Conservation (phyloP, 2,797 vertebrate species). For the Apogon hyalosoma region DNA sequence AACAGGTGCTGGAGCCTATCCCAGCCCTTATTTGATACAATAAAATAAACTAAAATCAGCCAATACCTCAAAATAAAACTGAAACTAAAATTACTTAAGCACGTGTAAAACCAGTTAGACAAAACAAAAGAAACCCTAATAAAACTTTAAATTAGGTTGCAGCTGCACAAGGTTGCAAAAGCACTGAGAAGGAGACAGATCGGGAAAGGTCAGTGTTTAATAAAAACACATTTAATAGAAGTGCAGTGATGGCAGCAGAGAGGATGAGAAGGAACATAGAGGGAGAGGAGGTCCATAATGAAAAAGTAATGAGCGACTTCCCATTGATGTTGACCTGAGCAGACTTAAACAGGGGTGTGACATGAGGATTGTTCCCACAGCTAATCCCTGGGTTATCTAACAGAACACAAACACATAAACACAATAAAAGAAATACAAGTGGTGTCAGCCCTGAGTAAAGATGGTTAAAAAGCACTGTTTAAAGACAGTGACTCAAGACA, state of each 20-base stretch:
- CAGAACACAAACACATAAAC: constrained; percentile 20
- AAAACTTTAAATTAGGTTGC: not conserved
- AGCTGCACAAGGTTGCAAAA: not conserved
- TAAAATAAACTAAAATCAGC: no score
- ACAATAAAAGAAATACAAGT: not conserved
- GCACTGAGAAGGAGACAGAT: constrained; percentile 19
- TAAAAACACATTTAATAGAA: constrained; percentile 80
- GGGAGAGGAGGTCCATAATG: not conserved
- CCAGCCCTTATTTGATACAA: no score
- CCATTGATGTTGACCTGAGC: constrained; percentile 57
- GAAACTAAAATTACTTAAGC: no score
- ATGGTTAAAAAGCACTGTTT: constrained; percentile 36
- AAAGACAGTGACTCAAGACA: constrained; percentile 38
- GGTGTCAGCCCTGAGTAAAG: constrained; percentile 63
- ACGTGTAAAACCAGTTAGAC: no score
- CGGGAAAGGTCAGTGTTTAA: constrained; percentile 10
- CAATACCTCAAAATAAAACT: no score
- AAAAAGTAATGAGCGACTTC: constrained; percentile 28
- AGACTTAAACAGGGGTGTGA: constrained; percentile 33
- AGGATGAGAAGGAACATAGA: constrained; percentile 63
- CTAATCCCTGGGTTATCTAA: constrained; percentile 43
- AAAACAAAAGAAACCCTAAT: no score
- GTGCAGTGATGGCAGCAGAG: constrained; percentile 64
- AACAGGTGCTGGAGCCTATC: no score
- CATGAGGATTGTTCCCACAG: constrained; percentile 26